These are phyloP conservation scores for Pseudolycoriella hygida DNA, from an alignment of 2,888 invertebrate species.

Conservation along the genomic window DNA sequence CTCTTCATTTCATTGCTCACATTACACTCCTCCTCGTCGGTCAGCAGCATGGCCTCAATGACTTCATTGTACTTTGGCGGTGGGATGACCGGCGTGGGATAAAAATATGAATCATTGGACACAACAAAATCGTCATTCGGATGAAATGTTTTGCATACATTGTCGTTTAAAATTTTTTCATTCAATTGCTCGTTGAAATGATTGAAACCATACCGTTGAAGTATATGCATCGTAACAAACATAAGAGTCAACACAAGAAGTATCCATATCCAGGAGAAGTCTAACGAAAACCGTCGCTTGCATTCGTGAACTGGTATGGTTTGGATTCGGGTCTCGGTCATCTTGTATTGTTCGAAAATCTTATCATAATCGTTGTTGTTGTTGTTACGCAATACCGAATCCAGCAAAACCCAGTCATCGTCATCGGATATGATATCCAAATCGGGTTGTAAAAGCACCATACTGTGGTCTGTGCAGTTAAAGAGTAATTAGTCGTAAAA, in stretches of 20 bases:
- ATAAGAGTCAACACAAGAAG: constrained; percentile 2
- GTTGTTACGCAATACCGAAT: constrained; percentile 5
- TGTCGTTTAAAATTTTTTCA: background rate
- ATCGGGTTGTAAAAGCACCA: constrained; percentile 7
- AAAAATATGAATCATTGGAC: constrained; percentile 7
- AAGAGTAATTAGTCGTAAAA: background rate
- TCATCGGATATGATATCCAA: constrained; percentile 7
- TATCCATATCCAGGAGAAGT: constrained; percentile 8
- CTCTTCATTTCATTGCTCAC: background rate
- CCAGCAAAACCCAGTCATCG: constrained; percentile 9
- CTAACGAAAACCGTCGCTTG: background rate
- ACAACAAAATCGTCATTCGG: constrained; percentile 7
- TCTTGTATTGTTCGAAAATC: constrained; percentile 3
- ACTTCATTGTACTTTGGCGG: constrained; percentile 8
- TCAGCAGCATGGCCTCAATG: constrained; percentile 5
- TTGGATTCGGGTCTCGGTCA: constrained; percentile 6
- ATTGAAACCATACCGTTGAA: background rate
- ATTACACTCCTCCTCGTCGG: constrained; percentile 4
- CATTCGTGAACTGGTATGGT: constrained; percentile 4
- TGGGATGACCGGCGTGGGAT: constrained; percentile 8
- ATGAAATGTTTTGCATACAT: background rate
- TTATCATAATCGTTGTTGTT: constrained; percentile 6
- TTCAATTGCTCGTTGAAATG: background rate
- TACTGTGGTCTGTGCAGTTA: constrained; percentile 1
- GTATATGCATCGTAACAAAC: background rate